Base-by-base conservation (phyloP, 2,888 invertebrate species). In the Rapana venosa region DNA sequence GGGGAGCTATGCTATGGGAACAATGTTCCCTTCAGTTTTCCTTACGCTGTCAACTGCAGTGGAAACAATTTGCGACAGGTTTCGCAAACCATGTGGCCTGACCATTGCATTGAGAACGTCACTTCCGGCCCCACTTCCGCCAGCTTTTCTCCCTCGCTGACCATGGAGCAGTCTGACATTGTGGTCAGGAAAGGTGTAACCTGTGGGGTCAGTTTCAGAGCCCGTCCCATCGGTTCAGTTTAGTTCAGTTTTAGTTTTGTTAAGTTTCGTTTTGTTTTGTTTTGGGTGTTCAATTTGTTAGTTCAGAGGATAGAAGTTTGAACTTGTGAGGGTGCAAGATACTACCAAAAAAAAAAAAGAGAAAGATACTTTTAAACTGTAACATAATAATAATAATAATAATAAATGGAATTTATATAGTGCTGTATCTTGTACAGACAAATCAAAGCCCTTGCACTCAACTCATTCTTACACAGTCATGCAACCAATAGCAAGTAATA, bases 71-170 rank as follows among this genome's bases (percentile, higher is more conserved):
- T 22, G 13, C 22, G 17, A 22, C 35, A 36, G 6, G 66, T 95
- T 0, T 89, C 92, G 0, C 95, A 95, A 84, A 93, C 90, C 0
- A 88, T 95, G 36, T 95, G 95, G 95, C 95, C 95, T 26, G 94
- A 93, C 85, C 95, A 95, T 90, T 95, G 95, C 88, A 91, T 95
- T 35, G 93, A 92, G 26, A 93, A 94, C 87, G 93, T 92, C 66
- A 88, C 90, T 6, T 47, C 86, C 35, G 92, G 92, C 15, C 88
- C 93, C 0, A 92, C 92, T 0, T 93, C 93, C 36, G 94, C 95
- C 6, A 89, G 92, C 6, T 92, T 95, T 58, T 91, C 91, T 47
- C 13, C 87, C 0, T 70, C 70, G 6, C 87, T 95, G 11, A 88
- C 32, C 0, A 88, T 26, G 35, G 47, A 90, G 70, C 56, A 81